Evolutionary conservation across 2,797 vertebrate genomes (phyloP).

Genomic region (Pipistrellus pygmaeus): DNA sequence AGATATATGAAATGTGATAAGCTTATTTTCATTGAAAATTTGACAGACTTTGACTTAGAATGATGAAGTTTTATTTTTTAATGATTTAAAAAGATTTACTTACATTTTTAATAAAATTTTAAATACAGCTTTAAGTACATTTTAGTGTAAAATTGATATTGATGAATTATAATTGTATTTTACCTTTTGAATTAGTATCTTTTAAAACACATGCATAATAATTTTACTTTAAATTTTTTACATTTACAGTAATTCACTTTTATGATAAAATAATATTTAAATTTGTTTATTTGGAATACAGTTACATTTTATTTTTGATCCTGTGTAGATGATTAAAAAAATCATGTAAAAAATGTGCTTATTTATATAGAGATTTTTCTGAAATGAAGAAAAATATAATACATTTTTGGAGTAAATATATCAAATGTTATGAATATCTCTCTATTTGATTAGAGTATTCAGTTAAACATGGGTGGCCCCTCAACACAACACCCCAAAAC

Average conservation of each 20-base stretch:
- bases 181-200: neutral
- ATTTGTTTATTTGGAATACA: neutral
- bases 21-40: neutral
- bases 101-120: neutral
- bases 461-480: neutral
- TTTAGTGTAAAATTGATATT: constrained; percentile 6
- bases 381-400: neutral
- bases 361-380: neutral
- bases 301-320: constrained; percentile 14
- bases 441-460: neutral
- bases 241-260: neutral
- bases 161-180: neutral
- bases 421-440: neutral
- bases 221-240: constrained; percentile 9
- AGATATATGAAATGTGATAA: neutral
- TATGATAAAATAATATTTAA: constrained; percentile 15
- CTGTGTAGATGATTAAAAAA: neutral
- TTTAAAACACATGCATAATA: neutral
- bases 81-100: neutral
- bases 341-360: neutral
- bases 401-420: constrained; percentile 12
- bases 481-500: neutral
- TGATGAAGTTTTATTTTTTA: neutral
- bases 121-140: constrained; percentile 26
- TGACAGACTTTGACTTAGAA: neutral